Percentiles rank a stretch among this genome's conserved stretches.
phyloP scores from a whole-genome alignment of 2,888 invertebrate genomes.

The Callosobruchus maculatus region DNA sequence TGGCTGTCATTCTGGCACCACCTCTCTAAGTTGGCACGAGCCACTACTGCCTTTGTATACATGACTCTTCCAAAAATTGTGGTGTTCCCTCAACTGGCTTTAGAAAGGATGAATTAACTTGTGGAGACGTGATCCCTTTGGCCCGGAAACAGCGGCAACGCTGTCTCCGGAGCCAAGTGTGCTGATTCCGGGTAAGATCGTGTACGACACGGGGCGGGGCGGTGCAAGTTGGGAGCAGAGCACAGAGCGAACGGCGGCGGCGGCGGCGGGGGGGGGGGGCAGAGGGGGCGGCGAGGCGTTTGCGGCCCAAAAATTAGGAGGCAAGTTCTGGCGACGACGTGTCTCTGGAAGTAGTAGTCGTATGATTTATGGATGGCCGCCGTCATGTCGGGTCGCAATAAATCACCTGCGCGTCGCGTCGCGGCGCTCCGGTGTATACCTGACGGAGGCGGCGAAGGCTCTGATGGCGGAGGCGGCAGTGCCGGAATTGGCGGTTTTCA shows the following conservation, averaged over 20 bases:
- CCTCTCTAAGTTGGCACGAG: no score
- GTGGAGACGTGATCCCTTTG: background rate
- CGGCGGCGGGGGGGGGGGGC: background rate
- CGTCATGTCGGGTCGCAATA: background rate
- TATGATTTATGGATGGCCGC: background rate
- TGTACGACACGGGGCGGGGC: background rate
- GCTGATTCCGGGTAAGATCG: background rate
- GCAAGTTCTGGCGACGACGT: background rate
- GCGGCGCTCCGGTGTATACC: background rate
- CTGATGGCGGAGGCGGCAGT: no score
- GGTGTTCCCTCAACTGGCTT: no score
- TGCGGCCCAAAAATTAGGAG: background rate
- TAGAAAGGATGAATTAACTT: no score
- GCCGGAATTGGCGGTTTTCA: background rate
- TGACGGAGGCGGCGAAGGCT: no score
- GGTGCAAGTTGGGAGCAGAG: background rate
- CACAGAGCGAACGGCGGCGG: background rate
- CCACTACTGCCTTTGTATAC: no score
- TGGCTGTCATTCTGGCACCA: no score
- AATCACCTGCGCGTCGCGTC: background rate
- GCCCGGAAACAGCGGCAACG: background rate
- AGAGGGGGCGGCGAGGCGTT: background rate
- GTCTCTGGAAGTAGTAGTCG: background rate
- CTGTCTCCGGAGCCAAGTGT: background rate
- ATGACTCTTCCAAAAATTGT: no score